Base-by-base conservation (phyloP, 2,888 invertebrate genomes). In the Acrocera orbiculus region DNA sequence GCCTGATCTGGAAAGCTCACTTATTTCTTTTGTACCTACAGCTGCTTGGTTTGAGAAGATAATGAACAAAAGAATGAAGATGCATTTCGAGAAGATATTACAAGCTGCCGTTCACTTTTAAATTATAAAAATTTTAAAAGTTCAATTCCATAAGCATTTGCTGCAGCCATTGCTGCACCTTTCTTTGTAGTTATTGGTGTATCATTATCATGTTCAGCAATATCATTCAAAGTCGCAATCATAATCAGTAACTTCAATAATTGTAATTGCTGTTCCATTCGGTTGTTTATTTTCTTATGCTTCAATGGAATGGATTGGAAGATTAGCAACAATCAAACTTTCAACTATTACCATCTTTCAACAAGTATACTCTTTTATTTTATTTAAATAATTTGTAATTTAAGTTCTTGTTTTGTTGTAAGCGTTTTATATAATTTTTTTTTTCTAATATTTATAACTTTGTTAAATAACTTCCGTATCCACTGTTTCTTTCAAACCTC, bases 161-260 rank as follows among this genome's bases (percentile, higher is more conserved):
- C 68, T 13, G 63, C 67, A 41, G 51, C 66, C 30, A 57, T 66
- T 27, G 63, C 66, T 4, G 67, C 65, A 4, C 63, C 66, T 16
- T 69, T 66, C 47, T 69, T 70, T 47, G 60, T 71, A 41, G 66
- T 64, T n/a, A 67, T 70, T 15, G 71, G 71, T 4, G 57, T 70
- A 13, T 61, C 66, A 16, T 61, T 71, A 47, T 67, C 68, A 3
- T 70, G 62, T 48, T 69, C 69, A 4, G 69, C 67, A 2, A 65
- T 68, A 36, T 50, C 69, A 35, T 56, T 69, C 62, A 3, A 48
- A 51, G 43, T 41, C 46, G 2, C 53, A 67, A 48, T 61, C 62
- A 32, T 63, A 67, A n/a, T n/a, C n/a, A n/a, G 6, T 22, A 69
- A 70, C 70, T 4, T 69, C 69, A 50, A 54, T 67, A 25, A 62